phyloP scores from a whole-genome alignment of 2,888 invertebrate genomes.

The Drosophila kambysellisi region DNA sequence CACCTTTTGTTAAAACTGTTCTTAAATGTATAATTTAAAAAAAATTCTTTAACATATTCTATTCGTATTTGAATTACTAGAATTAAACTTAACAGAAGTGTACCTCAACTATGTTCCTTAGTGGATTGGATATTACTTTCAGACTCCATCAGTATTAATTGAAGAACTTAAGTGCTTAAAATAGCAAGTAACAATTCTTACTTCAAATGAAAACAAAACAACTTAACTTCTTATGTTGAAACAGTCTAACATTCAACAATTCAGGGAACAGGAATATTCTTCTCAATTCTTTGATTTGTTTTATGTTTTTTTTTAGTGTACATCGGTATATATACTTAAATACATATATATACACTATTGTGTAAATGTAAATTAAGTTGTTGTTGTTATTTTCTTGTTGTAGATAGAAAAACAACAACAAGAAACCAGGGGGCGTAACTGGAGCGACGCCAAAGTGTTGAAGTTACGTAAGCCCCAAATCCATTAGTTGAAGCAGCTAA shows the following conservation, averaged over 20 bases:
- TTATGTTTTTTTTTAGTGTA: background rate
- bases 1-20: no score
- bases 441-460: slow-evolving; percentile 69
- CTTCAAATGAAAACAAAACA: background rate
- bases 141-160: background rate
- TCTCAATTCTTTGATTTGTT: background rate
- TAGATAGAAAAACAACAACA: background rate
- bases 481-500: slow-evolving; percentile 80
- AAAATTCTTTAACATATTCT: no score
- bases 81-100: no score
- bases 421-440: slow-evolving; percentile 40
- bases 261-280: fast-evolving
- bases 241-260: background rate
- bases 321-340: slow-evolving; percentile 22
- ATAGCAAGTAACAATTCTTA: background rate
- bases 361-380: slow-evolving; percentile 74
- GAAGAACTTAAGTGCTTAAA: background rate
- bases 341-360: slow-evolving; percentile 26
- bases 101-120: no score
- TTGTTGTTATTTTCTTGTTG: slow-evolving; percentile 12
- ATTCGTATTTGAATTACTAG: no score
- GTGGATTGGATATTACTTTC: no score
- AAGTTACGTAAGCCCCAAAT: slow-evolving; percentile 79
- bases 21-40: no score
- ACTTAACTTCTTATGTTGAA: background rate